Conservation (phyloP, 2,113 vertebrate species). For the Ceyx margarethae region DNA sequence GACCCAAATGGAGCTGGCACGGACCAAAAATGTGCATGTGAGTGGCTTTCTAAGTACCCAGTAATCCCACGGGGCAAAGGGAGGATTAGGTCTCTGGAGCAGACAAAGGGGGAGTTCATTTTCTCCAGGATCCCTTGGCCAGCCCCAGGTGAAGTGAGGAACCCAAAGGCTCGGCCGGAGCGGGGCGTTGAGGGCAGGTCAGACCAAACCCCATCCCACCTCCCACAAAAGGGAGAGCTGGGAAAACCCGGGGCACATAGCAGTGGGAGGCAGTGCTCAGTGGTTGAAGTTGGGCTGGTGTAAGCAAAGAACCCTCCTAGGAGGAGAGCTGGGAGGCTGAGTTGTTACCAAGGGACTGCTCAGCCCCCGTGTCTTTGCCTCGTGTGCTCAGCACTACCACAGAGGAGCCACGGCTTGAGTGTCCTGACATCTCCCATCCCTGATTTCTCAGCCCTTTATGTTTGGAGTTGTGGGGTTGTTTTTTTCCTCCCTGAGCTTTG, state of each 20-base stretch:
- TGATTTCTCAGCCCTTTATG: background rate
- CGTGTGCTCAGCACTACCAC: accelerated
- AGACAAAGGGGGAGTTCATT: conserved; percentile 68
- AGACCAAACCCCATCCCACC: background rate
- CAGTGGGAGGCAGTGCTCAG: background rate
- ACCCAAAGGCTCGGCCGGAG: background rate
- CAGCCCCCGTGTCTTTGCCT: background rate
- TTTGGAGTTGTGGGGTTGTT: accelerated
- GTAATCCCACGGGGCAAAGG: conserved; percentile 76
- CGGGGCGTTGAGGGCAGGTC: conserved; percentile 27
- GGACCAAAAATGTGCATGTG: conserved; percentile 68
- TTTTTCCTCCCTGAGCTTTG: background rate
- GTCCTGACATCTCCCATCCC: background rate
- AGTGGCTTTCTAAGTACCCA: conserved; percentile 74
- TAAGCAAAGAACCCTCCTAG: background rate
- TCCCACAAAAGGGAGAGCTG: background rate
- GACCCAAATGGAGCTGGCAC: conserved; percentile 64
- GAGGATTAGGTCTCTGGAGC: conserved; percentile 70
- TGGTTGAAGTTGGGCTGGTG: background rate
- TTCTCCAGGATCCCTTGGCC: conserved; percentile 64
- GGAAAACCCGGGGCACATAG: background rate
- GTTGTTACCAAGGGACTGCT: background rate
- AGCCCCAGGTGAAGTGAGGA: conserved; percentile 52
- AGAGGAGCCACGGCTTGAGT: background rate
- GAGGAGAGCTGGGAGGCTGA: background rate